phyloP scores from a whole-genome alignment of 2,113 vertebrate species.

The Empidonax alnorum region DNA sequence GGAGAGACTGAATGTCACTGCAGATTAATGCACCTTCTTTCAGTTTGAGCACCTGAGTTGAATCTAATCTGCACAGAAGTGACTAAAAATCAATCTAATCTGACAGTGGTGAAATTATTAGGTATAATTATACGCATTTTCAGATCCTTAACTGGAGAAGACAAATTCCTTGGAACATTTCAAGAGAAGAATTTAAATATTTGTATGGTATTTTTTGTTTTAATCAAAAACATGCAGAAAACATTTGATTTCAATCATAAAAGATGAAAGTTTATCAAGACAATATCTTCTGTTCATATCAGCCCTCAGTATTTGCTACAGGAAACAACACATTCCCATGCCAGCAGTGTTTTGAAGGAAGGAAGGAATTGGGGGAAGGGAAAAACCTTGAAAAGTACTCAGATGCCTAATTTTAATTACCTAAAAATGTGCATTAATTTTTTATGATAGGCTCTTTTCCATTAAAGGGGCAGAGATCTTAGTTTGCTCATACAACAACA shows the following conservation, averaged over 20 bases:
- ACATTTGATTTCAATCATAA: background rate
- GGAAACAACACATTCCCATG: constrained; percentile 22
- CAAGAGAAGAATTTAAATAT: background rate
- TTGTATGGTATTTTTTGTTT: background rate
- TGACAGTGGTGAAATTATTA: constrained; percentile 60
- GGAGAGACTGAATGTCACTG: constrained; percentile 44
- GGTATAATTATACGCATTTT: constrained; percentile 40
- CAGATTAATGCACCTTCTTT: constrained; percentile 54
- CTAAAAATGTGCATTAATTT: background rate
- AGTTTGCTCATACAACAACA: background rate
- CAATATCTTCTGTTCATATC: background rate
- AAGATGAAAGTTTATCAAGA: background rate
- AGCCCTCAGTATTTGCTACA: constrained; percentile 42
- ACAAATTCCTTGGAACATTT: background rate
- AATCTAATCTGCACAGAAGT: constrained; percentile 48
- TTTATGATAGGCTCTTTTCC: background rate
- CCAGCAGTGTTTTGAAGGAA: constrained; percentile 5
- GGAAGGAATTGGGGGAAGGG: constrained; percentile 43
- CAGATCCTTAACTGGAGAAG: background rate
- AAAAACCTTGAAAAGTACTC: constrained; percentile 26
- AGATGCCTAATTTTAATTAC: constrained; percentile 4
- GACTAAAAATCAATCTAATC: constrained; percentile 65
- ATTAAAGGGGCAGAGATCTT: background rate
- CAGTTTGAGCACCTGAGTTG: constrained; percentile 56
- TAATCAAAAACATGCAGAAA: background rate